Conservation (phyloP, 2,113 vertebrate genomes). For the Chamaetylas fuelleborni region DNA sequence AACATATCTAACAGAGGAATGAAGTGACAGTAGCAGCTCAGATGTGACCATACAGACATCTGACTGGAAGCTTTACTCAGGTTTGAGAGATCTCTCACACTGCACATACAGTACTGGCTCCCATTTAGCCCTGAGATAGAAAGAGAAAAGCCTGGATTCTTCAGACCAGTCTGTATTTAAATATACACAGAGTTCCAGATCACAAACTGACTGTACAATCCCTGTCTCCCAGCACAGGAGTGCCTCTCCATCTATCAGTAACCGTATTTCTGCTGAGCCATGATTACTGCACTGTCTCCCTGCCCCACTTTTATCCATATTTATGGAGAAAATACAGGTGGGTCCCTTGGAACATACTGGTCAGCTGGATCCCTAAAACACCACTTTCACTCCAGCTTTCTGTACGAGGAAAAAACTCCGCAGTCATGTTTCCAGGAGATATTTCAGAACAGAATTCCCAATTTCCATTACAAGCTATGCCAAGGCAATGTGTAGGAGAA, state of each 20-base stretch:
- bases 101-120: not conserved
- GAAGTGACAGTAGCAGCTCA: not conserved
- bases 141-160: not conserved
- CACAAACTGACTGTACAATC: fast-evolving
- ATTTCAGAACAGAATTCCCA: not conserved
- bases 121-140: not conserved
- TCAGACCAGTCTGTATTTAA: not conserved
- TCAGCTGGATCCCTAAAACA: not conserved
- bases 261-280: not conserved
- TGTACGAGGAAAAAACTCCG: not conserved
- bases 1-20: not conserved
- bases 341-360: not conserved
- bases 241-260: not conserved
- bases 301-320: not conserved
- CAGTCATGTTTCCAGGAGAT: not conserved
- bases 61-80: not conserved
- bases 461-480: not conserved
- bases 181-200: not conserved
- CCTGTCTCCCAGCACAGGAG: not conserved
- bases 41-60: not conserved
- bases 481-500: not conserved
- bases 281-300: not conserved
- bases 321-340: not conserved
- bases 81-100: not conserved
- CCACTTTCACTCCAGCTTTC: not conserved